Evolutionary conservation across 2,888 invertebrate species (phyloP).

Genomic region (Netelia fuscicornis): DNA sequence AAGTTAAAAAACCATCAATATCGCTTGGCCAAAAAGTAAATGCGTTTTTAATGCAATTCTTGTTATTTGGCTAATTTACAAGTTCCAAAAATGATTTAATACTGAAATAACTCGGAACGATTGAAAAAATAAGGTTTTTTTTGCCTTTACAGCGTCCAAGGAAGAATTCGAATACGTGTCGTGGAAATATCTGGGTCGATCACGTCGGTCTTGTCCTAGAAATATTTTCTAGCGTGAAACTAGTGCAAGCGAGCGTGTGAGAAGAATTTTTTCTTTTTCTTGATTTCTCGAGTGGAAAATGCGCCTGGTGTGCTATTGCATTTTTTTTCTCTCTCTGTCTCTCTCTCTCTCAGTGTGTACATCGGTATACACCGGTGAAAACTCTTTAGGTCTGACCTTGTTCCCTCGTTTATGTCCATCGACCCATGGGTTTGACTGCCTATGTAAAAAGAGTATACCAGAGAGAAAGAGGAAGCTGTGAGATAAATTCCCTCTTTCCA

Average conservation of each 20-base stretch:
- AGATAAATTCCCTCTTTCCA: not conserved
- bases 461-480: constrained; percentile 43
- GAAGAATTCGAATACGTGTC: too few relatives aligned
- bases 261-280: constrained; percentile 56
- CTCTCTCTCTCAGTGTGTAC: not conserved
- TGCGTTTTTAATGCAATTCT: too few relatives aligned
- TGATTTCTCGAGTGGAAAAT: constrained; percentile 63
- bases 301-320: constrained; percentile 20
- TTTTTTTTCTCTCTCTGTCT: not conserved
- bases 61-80: too few relatives aligned
- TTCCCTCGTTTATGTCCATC: too few relatives aligned
- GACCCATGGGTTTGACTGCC: too few relatives aligned
- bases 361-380: not conserved
- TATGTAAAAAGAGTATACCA: too few relatives aligned
- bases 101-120: too few relatives aligned
- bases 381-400: constrained; percentile 23
- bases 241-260: constrained; percentile 46
- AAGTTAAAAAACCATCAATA: too few relatives aligned
- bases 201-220: constrained; percentile 48
- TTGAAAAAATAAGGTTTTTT: too few relatives aligned
- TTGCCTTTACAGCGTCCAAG: too few relatives aligned
- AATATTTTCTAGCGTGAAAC: constrained; percentile 64
- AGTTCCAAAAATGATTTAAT: too few relatives aligned
- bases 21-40: too few relatives aligned
- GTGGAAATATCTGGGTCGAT: constrained; percentile 62